Percentiles rank a stretch among this genome's conserved stretches.
phyloP scores from a whole-genome alignment of 2,888 invertebrate species.

The Pyrocoelia pectoralis region DNA sequence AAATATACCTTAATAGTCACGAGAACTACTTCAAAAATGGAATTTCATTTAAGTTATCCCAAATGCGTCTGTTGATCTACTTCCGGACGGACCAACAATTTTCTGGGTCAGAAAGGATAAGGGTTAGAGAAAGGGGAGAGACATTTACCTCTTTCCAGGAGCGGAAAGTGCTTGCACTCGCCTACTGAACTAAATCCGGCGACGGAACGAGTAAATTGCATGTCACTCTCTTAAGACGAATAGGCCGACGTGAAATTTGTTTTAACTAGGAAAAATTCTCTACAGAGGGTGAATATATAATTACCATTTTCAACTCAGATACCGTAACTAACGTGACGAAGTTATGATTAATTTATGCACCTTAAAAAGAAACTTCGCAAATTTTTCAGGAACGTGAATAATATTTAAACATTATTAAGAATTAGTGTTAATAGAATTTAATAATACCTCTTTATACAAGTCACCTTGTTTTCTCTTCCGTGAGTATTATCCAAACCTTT shows the following conservation, averaged over 20 bases:
- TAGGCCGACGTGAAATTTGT: constrained; percentile 59
- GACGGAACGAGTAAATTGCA: constrained; percentile 56
- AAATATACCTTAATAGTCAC: constrained; percentile 40
- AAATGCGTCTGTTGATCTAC: constrained; percentile 38
- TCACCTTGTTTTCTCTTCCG: too few species aligned
- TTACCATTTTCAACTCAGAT: constrained; percentile 14
- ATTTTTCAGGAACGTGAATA: neutral
- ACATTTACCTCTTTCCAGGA: constrained; percentile 29
- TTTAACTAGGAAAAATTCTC: constrained; percentile 49
- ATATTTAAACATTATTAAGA: neutral
- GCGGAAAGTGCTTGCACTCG: constrained; percentile 39
- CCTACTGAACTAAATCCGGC: constrained; percentile 53
- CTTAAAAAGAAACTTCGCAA: neutral
- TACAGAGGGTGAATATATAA: constrained; percentile 22
- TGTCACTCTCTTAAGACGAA: constrained; percentile 58
- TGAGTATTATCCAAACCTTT: too few species aligned
- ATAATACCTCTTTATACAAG: too few species aligned
- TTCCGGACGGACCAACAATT: constrained; percentile 39
- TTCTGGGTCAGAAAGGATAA: constrained; percentile 29
- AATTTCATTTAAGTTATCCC: constrained; percentile 48
- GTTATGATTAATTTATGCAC: neutral
- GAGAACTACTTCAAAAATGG: constrained; percentile 38
- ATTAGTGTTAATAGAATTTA: too few species aligned
- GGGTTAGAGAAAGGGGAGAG: constrained; percentile 2
- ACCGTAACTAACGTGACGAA: neutral